phyloP scores from a whole-genome alignment of 2,888 invertebrate species.

The Coleophora flavipennella region DNA sequence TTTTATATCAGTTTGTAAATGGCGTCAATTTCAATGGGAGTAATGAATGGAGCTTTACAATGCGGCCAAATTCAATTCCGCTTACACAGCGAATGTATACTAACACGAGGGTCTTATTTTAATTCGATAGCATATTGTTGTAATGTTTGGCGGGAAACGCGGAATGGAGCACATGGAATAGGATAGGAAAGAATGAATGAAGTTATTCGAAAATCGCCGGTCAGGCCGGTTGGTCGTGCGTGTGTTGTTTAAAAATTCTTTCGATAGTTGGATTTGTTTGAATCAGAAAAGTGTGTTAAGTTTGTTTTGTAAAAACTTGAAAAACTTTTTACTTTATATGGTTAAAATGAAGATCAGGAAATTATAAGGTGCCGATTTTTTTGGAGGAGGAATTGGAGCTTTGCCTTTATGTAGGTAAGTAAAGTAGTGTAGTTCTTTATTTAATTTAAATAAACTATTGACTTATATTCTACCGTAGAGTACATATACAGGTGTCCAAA shows the following conservation, averaged over 20 bases:
- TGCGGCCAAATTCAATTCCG: not conserved
- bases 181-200: constrained; percentile 6
- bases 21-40: no score
- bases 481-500: no score
- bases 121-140: constrained; percentile 5
- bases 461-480: no score
- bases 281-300: not conserved
- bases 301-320: no score
- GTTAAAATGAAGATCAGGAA: no score
- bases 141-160: constrained; percentile 31
- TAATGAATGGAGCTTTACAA: not conserved
- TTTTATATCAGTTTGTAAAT: no score
- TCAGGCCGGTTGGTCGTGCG: constrained; percentile 16
- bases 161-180: constrained; percentile 11
- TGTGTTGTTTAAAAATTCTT: constrained; percentile 1
- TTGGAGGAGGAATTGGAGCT: no score
- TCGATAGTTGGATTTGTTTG: constrained; percentile 7
- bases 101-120: not conserved
- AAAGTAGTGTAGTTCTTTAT: no score
- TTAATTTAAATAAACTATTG: no score
- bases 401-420: no score
- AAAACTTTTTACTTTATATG: no score
- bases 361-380: no score
- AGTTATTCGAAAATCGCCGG: constrained; percentile 40
- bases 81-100: not conserved